A percentile compares a stretch with the other conserved stretches of the same genome.
Conservation (phyloP, 2,888 invertebrate species). For the Habrosyne pyritoides region DNA sequence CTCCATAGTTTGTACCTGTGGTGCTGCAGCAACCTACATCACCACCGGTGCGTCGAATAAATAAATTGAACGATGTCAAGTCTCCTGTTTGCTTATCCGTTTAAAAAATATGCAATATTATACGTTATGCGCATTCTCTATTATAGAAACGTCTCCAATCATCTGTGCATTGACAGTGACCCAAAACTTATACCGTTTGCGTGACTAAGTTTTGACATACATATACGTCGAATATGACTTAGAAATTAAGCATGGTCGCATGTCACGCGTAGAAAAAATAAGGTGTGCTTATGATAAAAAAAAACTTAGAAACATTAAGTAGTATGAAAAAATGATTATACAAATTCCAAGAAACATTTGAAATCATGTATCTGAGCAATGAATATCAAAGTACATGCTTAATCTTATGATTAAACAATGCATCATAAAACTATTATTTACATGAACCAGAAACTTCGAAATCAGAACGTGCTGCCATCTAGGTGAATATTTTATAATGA, state of each 20-base stretch:
- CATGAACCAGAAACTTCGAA: neutral
- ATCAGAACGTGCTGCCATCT: neutral
- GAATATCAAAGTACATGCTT: neutral
- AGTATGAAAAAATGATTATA: too few relatives aligned
- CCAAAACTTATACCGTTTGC: conserved; percentile 25
- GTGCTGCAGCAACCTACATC: conserved; percentile 78
- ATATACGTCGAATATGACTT: neutral
- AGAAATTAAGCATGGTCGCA: conserved; percentile 23
- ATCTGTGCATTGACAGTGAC: conserved; percentile 24
- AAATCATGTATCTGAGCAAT: too few relatives aligned
- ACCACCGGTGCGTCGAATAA: conserved; percentile 59
- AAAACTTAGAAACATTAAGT: neutral
- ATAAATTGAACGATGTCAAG: conserved; percentile 70
- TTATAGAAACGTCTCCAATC: conserved; percentile 13
- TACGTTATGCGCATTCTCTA: conserved; percentile 27
- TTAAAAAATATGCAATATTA: conserved; percentile 63
- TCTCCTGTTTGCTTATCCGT: conserved; percentile 62
- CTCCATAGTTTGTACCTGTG: conserved; percentile 59
- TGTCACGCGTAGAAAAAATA: conserved; percentile 22
- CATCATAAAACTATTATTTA: too few relatives aligned
- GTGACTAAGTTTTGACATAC: conserved; percentile 25
- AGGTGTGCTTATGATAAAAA: conserved; percentile 3
- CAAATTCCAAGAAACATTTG: too few relatives aligned
- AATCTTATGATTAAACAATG: neutral
- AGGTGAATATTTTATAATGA: neutral